A percentile compares a stretch with the other conserved stretches of the same genome.
Conservation (phyloP, 2,797 vertebrate genomes). For the Holocentrus rufus region DNA sequence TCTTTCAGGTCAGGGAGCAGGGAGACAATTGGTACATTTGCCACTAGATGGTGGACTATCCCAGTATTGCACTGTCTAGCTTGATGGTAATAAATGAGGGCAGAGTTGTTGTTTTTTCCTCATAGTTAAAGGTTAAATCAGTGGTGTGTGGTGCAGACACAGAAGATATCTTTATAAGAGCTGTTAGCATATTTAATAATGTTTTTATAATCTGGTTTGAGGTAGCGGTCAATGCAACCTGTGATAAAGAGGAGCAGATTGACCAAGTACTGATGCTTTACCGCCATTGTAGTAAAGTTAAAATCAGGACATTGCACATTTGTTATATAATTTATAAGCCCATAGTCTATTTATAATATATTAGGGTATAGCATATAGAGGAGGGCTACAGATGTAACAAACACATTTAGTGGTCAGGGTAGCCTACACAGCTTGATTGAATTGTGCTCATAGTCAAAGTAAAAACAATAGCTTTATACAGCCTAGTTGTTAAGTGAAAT, state of each 20-base stretch:
- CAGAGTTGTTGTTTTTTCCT: not conserved
- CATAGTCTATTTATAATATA: too few species aligned
- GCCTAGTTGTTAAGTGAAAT: too few species aligned
- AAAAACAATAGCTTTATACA: too few species aligned
- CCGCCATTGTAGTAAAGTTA: too few species aligned
- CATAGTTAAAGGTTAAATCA: constrained; percentile 57
- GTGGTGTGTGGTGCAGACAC: constrained; percentile 41
- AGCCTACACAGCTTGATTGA: too few species aligned
- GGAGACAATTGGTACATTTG: not conserved
- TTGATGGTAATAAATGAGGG: not conserved
- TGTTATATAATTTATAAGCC: too few species aligned
- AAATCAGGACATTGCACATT: too few species aligned
- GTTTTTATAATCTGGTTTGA: constrained; percentile 1
- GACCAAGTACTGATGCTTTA: not conserved
- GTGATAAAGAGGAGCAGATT: constrained; percentile 11
- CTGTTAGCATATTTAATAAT: constrained; percentile 54
- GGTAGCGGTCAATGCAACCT: not conserved
- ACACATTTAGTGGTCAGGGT: too few species aligned
- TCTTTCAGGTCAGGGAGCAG: not conserved
- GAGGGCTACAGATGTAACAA: too few species aligned
- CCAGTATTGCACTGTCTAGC: not conserved
- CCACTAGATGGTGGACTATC: constrained; percentile 56
- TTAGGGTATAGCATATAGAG: too few species aligned
- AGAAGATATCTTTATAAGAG: constrained; percentile 54
- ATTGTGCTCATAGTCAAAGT: too few species aligned